Evolutionary conservation across 2,888 invertebrate species (phyloP), one percentile per base, ranked within the genome.

Genomic region (Stenchaetothrips biformis): DNA sequence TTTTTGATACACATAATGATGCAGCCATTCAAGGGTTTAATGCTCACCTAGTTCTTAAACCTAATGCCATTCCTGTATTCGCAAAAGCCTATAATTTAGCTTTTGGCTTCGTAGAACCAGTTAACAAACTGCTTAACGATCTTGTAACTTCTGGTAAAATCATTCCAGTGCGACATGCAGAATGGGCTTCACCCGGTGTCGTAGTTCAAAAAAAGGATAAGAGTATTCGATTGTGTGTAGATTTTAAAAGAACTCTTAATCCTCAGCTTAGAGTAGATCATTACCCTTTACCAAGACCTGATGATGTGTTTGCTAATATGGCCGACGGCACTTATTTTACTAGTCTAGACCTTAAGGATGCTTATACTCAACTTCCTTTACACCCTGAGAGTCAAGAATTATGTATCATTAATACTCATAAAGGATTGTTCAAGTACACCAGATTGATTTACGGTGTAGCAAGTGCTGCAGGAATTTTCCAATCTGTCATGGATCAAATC

Each of bases 161-260:
- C 21, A 77, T 37, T 21, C 79, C 47, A 48, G 79, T 81, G 11
- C 27, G 48, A 48, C 79, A 59, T 78, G 79, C 79, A 48, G 78
- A 80, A 7, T 82, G 81, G 81, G 81, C 82, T 53, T 79, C 82
- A 21, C 82, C 81, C 27, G 79, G 81, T 78, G 82, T 81, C 25
- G 81, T 80, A 18, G 82, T 82, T 37, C 78, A 79, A 27, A 82
- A 82, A 81, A 80, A 80, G 67, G 80, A 81, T 48, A 81, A 77
- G 48, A 77, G 67, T 49, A 48, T 82, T 8, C 77, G 81, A 77
- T 79, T 83, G 25, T 83, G 83, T 82, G 83, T 81, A 13, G 83
- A 83, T 82, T 83, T 81, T 78, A 83, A 82, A 78, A 80, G 81
- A 59, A 83, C 84, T 9, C 81, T 85, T 37, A 85, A 85, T 80